Evolutionary conservation across 2,888 invertebrate species (phyloP).

Genomic region (Parnassius apollo): DNA sequence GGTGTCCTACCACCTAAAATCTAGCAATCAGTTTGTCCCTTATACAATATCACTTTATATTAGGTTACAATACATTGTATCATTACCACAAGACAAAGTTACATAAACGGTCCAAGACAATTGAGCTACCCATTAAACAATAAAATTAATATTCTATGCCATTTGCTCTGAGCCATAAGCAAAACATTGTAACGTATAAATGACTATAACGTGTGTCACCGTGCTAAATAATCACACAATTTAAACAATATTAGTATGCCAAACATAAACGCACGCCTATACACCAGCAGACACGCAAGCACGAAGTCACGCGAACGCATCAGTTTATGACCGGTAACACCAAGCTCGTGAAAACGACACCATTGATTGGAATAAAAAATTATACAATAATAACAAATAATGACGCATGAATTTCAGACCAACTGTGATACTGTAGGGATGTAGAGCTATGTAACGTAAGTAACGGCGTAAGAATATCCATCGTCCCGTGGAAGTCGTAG

Average conservation of each 20-base stretch:
- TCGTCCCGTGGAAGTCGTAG: too few species aligned
- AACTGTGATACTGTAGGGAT: too few species aligned
- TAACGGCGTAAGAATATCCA: too few species aligned
- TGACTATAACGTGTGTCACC: conserved; percentile 23
- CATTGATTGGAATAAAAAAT: conserved; percentile 5
- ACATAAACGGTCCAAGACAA: not conserved
- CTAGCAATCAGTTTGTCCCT: too few species aligned
- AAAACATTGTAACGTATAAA: conserved; percentile 23
- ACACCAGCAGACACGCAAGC: conserved; percentile 15
- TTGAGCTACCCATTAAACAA: conserved; percentile 20
- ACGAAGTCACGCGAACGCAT: conserved; percentile 26
- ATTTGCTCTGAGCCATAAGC: conserved; percentile 10
- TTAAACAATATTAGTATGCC: conserved; percentile 22
- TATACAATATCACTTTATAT: too few species aligned
- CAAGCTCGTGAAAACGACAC: conserved; percentile 22
- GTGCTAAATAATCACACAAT: conserved; percentile 22
- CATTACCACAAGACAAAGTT: too few species aligned
- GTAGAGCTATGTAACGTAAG: not conserved
- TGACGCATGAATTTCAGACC: not conserved
- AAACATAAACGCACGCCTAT: conserved; percentile 16
- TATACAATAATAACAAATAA: not conserved
- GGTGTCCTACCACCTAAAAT: too few species aligned
- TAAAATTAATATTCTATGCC: conserved; percentile 22
- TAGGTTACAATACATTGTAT: too few species aligned
- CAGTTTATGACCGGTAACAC: conserved; percentile 21